Conservation (phyloP, 2,797 vertebrate genomes). For the Sphaeramia orbicularis region DNA sequence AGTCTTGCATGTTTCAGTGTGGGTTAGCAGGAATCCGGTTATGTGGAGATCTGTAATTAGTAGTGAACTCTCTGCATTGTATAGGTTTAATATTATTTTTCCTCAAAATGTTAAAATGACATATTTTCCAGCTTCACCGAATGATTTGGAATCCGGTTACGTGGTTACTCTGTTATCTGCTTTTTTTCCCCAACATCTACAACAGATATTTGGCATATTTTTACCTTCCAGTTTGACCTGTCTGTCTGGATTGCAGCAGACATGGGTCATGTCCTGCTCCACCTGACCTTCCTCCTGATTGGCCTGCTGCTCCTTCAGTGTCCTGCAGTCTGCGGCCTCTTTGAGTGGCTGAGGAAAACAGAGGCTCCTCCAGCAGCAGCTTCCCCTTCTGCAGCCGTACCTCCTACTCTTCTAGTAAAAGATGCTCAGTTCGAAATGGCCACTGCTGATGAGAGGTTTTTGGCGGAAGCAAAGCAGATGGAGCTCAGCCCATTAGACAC, state of each 20-base stretch:
- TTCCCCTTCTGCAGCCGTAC: constrained; percentile 14
- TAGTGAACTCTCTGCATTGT: no score
- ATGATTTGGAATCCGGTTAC: no score
- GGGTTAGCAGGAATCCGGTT: no score
- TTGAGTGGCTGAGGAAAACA: constrained; percentile 80
- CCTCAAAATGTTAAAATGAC: no score
- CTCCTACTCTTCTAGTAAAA: constrained; percentile 41
- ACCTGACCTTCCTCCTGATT: constrained; percentile 47
- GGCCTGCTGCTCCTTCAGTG: constrained; percentile 54
- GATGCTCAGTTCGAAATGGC: constrained; percentile 81
- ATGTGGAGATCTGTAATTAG: no score
- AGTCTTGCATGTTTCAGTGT: no score
- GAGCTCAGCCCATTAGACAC: constrained; percentile 78
- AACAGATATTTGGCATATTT: no score
- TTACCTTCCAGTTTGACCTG: background rate
- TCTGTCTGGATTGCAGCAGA: constrained; percentile 25
- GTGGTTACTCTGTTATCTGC: no score
- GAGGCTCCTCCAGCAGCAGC: constrained; percentile 32
- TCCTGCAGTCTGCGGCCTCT: constrained; percentile 69
- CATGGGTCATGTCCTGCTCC: constrained; percentile 53
- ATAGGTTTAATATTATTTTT: no score
- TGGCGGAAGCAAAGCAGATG: constrained; percentile 75
- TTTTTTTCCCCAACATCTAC: no score
- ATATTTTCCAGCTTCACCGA: no score
- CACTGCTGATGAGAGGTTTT: constrained; percentile 76